Evolutionary conservation across 1,140 invertebrate genomes (phyloP), one percentile per base, ranked within the genome.

Genomic region (Laupala kohalensis): DNA sequence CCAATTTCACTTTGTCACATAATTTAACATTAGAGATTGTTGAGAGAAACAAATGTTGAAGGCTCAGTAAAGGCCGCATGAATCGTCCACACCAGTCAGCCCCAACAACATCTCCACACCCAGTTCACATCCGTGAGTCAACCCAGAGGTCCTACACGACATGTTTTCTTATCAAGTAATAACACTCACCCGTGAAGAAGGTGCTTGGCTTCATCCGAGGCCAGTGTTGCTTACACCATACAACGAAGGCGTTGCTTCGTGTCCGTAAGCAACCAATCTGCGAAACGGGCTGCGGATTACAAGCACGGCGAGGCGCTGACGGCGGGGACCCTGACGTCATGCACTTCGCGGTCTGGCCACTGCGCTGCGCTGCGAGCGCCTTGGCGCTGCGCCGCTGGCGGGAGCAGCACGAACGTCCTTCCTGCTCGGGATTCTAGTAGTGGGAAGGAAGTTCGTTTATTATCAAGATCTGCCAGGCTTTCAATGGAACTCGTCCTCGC

Each of bases 201-300:
- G 30, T 70, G 29, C 37, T 27, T 53, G 30, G 69, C 63, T 70
- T 70, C 69, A 70, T 70, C 69, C 69, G 69, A 70, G 69, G 69
- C 69, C 37, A 62, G 15, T 25, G 6, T 70, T n/a, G 26, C 24
- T 70, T 30, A 70, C 69, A 70, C 69, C 69, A 70, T 70, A 53
- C 69, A 70, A 63, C 37, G 37, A 29, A 30, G 19, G 67, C 37
- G 37, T 53, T 53, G 37, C 37, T 53, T 53, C 37, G 37, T 6
- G 30, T 9, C 37, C 37, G 37, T 53, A 53, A 13, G 37, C 37
- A 53, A 53, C 37, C 30, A 53, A 53, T 53, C 37, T 53, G 37
- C 37, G 37, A 19, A 19, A 0, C 1, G 37, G 4, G 37, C 37
- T 9, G 9, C 19, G 37, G 37, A 19, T 4, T 19, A 53, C 1